These are phyloP conservation scores for Volucella inflata DNA, from an alignment of 2,888 invertebrate species.

Conservation along the genomic window DNA sequence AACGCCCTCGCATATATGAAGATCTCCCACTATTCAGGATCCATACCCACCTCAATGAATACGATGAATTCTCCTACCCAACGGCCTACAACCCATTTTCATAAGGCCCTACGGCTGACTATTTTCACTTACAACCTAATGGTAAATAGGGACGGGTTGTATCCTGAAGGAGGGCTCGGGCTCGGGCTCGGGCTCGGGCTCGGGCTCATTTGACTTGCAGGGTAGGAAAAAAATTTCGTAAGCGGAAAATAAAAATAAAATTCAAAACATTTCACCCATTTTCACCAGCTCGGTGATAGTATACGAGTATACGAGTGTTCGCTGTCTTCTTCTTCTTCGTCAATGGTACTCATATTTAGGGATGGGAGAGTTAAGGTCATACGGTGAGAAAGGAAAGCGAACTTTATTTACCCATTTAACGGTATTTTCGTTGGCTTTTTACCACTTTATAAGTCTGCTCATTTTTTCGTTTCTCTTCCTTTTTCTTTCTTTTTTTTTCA, in stretches of 20 bases:
- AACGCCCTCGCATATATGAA: conserved; percentile 55
- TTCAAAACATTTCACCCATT: conserved; percentile 68
- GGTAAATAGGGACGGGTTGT: background rate
- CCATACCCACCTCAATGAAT: conserved; percentile 37
- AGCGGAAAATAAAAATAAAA: conserved; percentile 65
- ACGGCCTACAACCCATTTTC: conserved; percentile 18
- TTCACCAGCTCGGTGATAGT: conserved; percentile 34
- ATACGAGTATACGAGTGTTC: too few species aligned
- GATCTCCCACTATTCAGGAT: conserved; percentile 47
- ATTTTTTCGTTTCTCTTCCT: conserved; percentile 15
- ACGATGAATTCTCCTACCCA: conserved; percentile 41
- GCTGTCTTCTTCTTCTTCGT: too few species aligned
- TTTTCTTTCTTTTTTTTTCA: too few species aligned
- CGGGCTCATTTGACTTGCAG: background rate
- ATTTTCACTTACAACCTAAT: conserved; percentile 61
- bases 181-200: too few species aligned
- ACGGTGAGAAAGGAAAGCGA: conserved; percentile 16
- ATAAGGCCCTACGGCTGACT: conserved; percentile 41
- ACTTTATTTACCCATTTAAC: conserved; percentile 73
- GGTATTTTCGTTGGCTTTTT: conserved; percentile 65
- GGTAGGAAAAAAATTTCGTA: conserved; percentile 25
- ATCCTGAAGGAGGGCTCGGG: background rate
- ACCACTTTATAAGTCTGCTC: conserved; percentile 69
- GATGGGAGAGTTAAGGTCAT: background rate
- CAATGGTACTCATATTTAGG: conserved; percentile 3